Evolutionary conservation across 2,113 vertebrate genomes (phyloP).

Genomic region (Passerina amoena): DNA sequence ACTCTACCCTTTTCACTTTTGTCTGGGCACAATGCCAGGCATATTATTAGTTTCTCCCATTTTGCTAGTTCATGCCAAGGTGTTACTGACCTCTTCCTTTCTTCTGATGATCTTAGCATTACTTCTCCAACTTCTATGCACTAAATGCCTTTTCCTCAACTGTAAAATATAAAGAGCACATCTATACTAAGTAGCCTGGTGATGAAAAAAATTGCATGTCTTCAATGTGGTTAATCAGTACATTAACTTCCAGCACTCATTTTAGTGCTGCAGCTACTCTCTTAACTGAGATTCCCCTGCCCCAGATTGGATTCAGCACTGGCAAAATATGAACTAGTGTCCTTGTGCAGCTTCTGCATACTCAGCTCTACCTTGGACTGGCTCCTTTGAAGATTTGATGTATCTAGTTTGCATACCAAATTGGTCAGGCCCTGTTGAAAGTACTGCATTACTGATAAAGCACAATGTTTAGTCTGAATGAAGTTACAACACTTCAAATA

Average conservation of each 20-base stretch:
- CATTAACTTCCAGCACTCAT: constrained; percentile 9
- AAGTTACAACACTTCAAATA: not conserved
- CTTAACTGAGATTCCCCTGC: not conserved
- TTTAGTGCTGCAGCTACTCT: not conserved
- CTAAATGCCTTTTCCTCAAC: not conserved
- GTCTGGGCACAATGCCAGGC: not conserved
- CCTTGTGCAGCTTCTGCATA: not conserved
- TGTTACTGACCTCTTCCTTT: not conserved
- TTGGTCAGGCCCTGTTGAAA: not conserved
- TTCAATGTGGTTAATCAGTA: not conserved
- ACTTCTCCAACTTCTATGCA: not conserved
- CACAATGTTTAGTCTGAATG: not conserved
- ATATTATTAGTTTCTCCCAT: not conserved
- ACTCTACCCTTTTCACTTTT: not conserved
- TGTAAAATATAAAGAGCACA: not conserved
- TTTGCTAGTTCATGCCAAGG: not conserved
- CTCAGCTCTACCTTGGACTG: not conserved
- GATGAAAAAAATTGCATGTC: not conserved
- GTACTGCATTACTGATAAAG: not conserved
- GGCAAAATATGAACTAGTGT: not conserved
- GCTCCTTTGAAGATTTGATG: not conserved
- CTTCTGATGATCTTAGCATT: not conserved
- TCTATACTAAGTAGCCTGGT: not conserved
- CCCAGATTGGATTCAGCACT: not conserved
- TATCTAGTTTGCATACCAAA: not conserved